A percentile compares a stretch with the other conserved stretches of the same genome.
phyloP scores from a whole-genome alignment of 2,113 vertebrate genomes.

The Megaptera novaeangliae region DNA sequence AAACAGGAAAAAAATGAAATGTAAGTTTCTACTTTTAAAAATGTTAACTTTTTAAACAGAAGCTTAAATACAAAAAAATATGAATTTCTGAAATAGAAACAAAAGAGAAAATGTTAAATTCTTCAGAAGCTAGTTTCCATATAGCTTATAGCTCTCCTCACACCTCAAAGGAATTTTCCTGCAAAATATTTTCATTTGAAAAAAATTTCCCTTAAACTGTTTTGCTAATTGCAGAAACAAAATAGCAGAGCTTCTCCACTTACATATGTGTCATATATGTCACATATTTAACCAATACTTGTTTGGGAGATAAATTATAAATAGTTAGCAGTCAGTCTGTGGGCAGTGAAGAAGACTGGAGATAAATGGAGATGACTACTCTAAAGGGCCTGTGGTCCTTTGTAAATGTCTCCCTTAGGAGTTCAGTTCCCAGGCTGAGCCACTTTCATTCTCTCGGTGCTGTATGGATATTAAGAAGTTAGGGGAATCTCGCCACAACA shows the following conservation, averaged over 20 bases:
- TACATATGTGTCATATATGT: neutral
- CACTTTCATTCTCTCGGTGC: neutral
- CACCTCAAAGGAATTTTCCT: neutral
- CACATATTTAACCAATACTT: neutral
- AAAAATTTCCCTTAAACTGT: neutral
- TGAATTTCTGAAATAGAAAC: constrained; percentile 10
- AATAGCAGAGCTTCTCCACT: neutral
- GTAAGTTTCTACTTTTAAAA: neutral
- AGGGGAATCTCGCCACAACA: neutral
- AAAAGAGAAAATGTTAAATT: neutral
- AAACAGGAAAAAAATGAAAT: neutral
- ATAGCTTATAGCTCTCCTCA: neutral
- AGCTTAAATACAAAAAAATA: constrained; percentile 7
- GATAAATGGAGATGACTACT: neutral
- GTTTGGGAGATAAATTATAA: neutral
- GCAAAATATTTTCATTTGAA: constrained; percentile 12
- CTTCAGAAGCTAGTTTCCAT: neutral
- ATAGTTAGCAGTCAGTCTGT: neutral
- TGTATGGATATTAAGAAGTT: neutral
- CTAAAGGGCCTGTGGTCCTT: neutral
- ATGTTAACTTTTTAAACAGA: constrained; percentile 14
- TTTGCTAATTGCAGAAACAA: neutral
- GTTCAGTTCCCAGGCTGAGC: neutral
- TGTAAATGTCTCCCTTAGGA: neutral
- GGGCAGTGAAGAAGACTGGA: neutral